phyloP scores from a whole-genome alignment of 2,888 invertebrate species.

The Erebia palarica region DNA sequence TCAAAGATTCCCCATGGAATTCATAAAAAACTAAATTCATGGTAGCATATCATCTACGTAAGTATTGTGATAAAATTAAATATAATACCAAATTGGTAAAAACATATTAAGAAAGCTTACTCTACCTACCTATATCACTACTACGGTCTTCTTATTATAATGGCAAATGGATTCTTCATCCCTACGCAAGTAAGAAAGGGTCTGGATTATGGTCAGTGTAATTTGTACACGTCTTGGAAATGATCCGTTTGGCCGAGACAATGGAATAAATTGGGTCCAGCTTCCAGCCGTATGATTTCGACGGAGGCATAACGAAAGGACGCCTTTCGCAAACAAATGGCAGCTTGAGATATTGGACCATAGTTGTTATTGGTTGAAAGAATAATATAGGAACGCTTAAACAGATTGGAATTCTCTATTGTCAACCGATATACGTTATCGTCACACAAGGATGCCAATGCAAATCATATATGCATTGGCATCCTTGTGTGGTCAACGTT shows the following conservation, averaged over 20 bases:
- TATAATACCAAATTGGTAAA: slow-evolving; percentile 6
- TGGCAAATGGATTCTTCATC: neutral
- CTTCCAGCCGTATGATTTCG: slow-evolving; percentile 18
- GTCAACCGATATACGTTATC: neutral
- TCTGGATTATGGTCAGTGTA: slow-evolving; percentile 16
- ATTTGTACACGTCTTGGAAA: slow-evolving; percentile 27
- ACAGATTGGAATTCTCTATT: neutral
- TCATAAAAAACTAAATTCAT: no score
- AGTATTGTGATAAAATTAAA: neutral
- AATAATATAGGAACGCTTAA: neutral
- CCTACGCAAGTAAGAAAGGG: neutral
- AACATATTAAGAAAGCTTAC: neutral
- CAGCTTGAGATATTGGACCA: neutral
- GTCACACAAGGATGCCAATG: no score
- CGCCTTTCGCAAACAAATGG: slow-evolving; percentile 15
- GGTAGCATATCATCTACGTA: no score
- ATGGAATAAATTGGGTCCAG: slow-evolving; percentile 29
- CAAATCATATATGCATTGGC: no score
- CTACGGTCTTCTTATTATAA: neutral
- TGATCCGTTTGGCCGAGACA: slow-evolving; percentile 14
- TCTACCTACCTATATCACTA: no score
- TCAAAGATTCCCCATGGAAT: no score
- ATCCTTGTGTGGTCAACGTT: no score
- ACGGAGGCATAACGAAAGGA: neutral
- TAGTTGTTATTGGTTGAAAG: slow-evolving; percentile 2